These are phyloP conservation scores for Drosophila kikkawai DNA, from an alignment of 1,140 invertebrate species.

Conservation along the genomic window DNA sequence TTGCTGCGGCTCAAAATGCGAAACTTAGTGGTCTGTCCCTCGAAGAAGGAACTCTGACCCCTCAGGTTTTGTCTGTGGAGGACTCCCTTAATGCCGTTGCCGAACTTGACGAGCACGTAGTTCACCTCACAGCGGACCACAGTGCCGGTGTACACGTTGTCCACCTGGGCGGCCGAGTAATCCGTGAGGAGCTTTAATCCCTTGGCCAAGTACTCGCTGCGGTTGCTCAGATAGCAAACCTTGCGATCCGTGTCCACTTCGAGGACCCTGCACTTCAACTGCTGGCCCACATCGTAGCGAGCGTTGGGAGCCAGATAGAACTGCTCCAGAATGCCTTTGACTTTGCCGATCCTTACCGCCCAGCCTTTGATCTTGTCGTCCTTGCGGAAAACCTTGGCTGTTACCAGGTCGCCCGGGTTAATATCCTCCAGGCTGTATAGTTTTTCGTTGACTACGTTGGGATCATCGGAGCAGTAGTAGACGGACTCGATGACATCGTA, in stretches of 20 bases:
- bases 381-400: slow-evolving; percentile 85
- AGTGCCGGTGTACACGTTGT: slow-evolving; percentile 86
- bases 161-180: slow-evolving; percentile 85
- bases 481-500: slow-evolving; percentile 87
- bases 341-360: slow-evolving; percentile 64
- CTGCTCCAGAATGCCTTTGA: slow-evolving; percentile 73
- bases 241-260: slow-evolving; percentile 78
- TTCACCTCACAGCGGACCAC: slow-evolving; percentile 85
- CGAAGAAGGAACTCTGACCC: slow-evolving; percentile 86
- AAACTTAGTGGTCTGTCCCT: slow-evolving; percentile 87
- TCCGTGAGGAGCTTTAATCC: slow-evolving; percentile 85
- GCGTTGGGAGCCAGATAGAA: slow-evolving; percentile 61
- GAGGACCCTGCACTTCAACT: slow-evolving; percentile 85
- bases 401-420: slow-evolving; percentile 86
- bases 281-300: slow-evolving; percentile 55
- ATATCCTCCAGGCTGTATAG: slow-evolving; percentile 86
- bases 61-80: slow-evolving; percentile 86
- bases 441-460: slow-evolving; percentile 86
- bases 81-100: slow-evolving; percentile 87
- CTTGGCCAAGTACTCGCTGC: slow-evolving; percentile 86
- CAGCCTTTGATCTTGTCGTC: slow-evolving; percentile 80
- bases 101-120: slow-evolving; percentile 87
- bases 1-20: slow-evolving; percentile 57
- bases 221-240: slow-evolving; percentile 86
- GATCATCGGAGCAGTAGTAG: slow-evolving; percentile 87